phyloP scores from a whole-genome alignment of 1,140 invertebrate genomes.

The Leptinotarsa lineolata region DNA sequence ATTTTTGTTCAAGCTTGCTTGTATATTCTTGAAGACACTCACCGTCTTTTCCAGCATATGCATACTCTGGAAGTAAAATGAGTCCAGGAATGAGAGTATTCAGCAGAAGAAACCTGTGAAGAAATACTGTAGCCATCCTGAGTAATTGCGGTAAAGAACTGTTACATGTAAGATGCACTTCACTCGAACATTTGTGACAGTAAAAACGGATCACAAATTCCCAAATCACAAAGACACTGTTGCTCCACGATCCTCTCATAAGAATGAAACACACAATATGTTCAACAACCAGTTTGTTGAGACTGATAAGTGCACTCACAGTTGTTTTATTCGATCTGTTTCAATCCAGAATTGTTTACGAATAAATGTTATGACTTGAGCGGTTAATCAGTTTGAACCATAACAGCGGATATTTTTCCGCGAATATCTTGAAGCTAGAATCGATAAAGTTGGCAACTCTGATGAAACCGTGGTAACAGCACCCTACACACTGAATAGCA shows the following conservation, averaged over 20 bases:
- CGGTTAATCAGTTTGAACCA: no score
- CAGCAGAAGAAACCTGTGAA: not conserved
- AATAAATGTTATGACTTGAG: no score
- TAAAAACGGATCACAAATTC: not conserved
- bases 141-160: not conserved
- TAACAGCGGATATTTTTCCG: not conserved
- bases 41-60: slow-evolving; percentile 17
- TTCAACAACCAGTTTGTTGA: not conserved
- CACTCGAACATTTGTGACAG: slow-evolving; percentile 12
- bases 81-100: not conserved
- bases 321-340: no score
- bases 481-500: slow-evolving; percentile 20
- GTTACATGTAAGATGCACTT: slow-evolving; percentile 3
- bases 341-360: no score
- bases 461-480: slow-evolving; percentile 25
- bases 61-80: not conserved
- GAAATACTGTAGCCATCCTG: not conserved
- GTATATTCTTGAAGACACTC: not conserved
- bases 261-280: not conserved
- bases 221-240: not conserved
- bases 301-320: no score
- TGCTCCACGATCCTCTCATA: not conserved
- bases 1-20: no score
- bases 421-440: slow-evolving; percentile 7
- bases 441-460: slow-evolving; percentile 19